These are phyloP conservation scores for Cosmia pyralina DNA, from an alignment of 2,888 invertebrate genomes.

Conservation along the genomic window DNA sequence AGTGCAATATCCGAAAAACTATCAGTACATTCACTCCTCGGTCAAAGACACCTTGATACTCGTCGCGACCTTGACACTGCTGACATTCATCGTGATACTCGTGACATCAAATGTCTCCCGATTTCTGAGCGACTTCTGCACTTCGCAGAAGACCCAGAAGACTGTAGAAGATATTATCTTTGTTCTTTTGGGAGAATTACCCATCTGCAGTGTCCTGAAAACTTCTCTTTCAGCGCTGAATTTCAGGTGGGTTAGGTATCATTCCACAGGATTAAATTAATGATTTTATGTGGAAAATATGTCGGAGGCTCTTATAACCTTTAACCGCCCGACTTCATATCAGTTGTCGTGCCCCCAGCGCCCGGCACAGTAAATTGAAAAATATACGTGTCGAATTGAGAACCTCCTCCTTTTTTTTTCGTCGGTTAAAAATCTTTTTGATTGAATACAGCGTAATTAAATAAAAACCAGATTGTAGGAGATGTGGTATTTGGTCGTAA, in stretches of 20 bases:
- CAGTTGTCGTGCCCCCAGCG: too few relatives aligned
- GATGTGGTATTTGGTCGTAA: too few relatives aligned
- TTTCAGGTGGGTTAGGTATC: slow-evolving; percentile 20
- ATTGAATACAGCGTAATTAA: too few relatives aligned
- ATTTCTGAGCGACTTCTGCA: background rate
- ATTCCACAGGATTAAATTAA: background rate
- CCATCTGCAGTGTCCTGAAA: slow-evolving; percentile 18
- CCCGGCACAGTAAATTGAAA: too few relatives aligned
- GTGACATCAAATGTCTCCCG: background rate
- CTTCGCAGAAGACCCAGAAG: slow-evolving; percentile 10
- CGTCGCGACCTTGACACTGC: fast-evolving
- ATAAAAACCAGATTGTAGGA: too few relatives aligned
- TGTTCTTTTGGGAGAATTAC: slow-evolving; percentile 28
- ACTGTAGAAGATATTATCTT: slow-evolving; percentile 43
- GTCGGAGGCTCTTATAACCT: too few relatives aligned
- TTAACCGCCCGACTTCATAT: too few relatives aligned
- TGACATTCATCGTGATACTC: background rate
- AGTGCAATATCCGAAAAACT: background rate
- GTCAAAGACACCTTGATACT: fast-evolving
- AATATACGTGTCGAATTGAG: too few relatives aligned
- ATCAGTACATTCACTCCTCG: background rate
- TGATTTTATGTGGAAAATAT: background rate
- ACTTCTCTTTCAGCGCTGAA: slow-evolving; percentile 22
- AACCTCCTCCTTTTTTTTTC: too few relatives aligned
- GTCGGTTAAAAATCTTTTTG: too few relatives aligned